Base-by-base conservation (phyloP, 1,140 invertebrate genomes). In the Cotesia vestalis region DNA sequence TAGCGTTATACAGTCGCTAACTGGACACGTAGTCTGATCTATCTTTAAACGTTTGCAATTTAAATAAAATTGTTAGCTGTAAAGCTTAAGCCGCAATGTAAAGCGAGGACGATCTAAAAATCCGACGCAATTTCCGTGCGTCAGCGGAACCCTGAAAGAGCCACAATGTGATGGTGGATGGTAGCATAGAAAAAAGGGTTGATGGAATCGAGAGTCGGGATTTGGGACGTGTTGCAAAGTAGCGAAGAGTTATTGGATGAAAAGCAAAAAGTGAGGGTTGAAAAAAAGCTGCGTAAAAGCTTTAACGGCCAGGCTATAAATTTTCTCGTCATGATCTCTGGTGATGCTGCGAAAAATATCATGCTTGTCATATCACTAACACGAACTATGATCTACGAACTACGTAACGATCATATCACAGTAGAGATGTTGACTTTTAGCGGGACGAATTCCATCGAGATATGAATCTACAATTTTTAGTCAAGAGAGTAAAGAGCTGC, bases 31-130 rank as follows among this genome's bases (percentile, higher is more conserved):
- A 38, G n/a, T 20, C 2, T 9, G 35, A 8, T 46, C 62, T 64
- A 64, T 64, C 62, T 64, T 64, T 64, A 64, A 64, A 64, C 62
- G 17, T 51, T 51, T 51, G 38, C n/a, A 64, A 64, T 51, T 64
- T 40, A 64, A 64, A 27, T 64, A 14, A 64, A 64, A 27, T 20
- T 4, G 36, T 59, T 11, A 51, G n/a, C 8, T 64, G 5, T 64
- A 40, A n/a, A 64, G 17, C 40, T n/a, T 51, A 64, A 46, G 34
- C 12, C 36, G 60, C 36, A n/a, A 27, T 2, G 60, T 11, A 36
- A 62, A 35, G n/a, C 60, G 12, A 36, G 60, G 27, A 27, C 27
- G 27, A 27, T 27, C 27, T 27, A 27, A 62, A 62, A 62, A 62
- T 62, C 60, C 60, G 6, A 11, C n/a, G 12, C 60, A 36, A 62